phyloP scores from a whole-genome alignment of 2,888 invertebrate species.

The Anthophora plumipes region DNA sequence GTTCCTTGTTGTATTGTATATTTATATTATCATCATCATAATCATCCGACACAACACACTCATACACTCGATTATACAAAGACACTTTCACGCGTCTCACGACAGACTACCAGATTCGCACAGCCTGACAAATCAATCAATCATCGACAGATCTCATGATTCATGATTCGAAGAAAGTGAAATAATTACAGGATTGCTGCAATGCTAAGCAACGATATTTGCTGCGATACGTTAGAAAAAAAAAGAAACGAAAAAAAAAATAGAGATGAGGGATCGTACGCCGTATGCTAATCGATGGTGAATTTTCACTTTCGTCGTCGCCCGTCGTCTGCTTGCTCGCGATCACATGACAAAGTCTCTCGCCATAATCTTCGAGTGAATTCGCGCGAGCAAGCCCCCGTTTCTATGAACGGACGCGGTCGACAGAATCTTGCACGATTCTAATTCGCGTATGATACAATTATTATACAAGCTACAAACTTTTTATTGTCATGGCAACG shows the following conservation, averaged over 20 bases:
- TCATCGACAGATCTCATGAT: constrained; percentile 78
- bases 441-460: constrained; percentile 73
- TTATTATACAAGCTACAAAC: constrained; percentile 80
- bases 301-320: background rate
- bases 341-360: background rate
- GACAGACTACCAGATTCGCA: constrained; percentile 83
- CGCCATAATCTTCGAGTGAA: constrained; percentile 29
- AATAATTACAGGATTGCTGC: constrained; percentile 65
- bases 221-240: constrained; percentile 50
- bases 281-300: constrained; percentile 9
- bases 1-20: constrained; percentile 18
- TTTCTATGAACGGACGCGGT: constrained; percentile 1
- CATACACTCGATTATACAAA: constrained; percentile 53
- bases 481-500: constrained; percentile 84
- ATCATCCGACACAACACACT: constrained; percentile 40
- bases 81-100: constrained; percentile 66
- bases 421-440: constrained; percentile 24
- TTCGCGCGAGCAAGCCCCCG: constrained; percentile 36
- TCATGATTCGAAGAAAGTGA: constrained; percentile 71
- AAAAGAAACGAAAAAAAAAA: constrained; percentile 7
- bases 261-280: constrained; percentile 36
- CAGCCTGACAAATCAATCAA: constrained; percentile 82
- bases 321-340: constrained; percentile 1
- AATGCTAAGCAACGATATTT: constrained; percentile 62
- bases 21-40: constrained; percentile 39